These are phyloP conservation scores for Tautogolabrus adspersus DNA, from an alignment of 2,113 vertebrate species.

Conservation along the genomic window DNA sequence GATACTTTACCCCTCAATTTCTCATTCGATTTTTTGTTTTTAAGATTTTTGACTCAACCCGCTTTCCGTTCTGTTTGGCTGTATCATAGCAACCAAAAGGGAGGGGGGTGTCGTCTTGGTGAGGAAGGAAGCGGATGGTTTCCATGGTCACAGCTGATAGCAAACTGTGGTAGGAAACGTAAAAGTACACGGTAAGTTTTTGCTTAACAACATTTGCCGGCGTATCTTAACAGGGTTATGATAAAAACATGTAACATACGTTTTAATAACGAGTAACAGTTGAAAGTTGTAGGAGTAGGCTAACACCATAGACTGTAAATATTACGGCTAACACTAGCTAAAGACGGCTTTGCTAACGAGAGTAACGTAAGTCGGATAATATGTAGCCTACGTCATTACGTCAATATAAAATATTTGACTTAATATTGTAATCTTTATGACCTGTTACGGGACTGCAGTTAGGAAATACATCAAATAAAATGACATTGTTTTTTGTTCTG, in stretches of 20 bases:
- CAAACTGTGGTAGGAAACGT: not conserved
- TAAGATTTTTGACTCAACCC: constrained; percentile 19
- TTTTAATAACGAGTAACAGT: not conserved
- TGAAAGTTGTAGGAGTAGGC: not conserved
- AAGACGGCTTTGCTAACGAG: no score
- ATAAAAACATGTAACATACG: not conserved
- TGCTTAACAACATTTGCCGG: no score
- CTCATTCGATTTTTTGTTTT: not conserved
- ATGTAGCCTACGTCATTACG: no score
- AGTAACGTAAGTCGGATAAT: no score
- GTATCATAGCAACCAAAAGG: constrained; percentile 59
- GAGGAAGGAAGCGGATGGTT: constrained; percentile 7
- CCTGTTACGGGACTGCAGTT: no score
- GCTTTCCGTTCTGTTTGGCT: constrained; percentile 16
- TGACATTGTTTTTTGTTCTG: no score
- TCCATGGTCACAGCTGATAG: constrained; percentile 44
- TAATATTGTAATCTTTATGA: no score
- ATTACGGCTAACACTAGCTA: no score
- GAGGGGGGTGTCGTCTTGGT: fast-evolving
- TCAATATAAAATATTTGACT: no score
- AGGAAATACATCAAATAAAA: no score
- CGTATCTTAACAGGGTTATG: fast-evolving
- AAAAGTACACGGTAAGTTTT: constrained; percentile 36
- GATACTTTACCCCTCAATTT: not conserved
- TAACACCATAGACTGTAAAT: not conserved